A percentile compares a stretch with the other conserved stretches of the same genome.
Conservation (phyloP, 1,140 invertebrate species). For the Brachionus rotundiformis region DNA sequence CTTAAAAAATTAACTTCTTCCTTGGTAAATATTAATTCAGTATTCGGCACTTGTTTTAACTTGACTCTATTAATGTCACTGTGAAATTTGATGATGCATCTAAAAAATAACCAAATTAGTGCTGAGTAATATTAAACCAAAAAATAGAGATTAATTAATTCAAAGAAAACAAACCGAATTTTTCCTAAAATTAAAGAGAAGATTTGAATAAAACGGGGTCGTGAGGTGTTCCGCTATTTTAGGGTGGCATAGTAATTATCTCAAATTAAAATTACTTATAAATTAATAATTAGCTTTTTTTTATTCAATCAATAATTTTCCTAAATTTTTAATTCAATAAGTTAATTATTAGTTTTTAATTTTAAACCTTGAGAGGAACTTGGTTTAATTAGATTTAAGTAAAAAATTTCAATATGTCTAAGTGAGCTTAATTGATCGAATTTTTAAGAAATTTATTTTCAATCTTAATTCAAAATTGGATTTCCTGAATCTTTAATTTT, state of each 20-base stretch:
- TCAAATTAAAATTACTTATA: background rate
- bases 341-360: background rate
- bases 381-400: background rate
- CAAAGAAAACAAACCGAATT: background rate
- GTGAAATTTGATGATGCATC: background rate
- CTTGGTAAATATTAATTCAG: background rate
- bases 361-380: background rate
- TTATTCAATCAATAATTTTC: background rate
- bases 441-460: no score
- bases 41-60: slow-evolving; percentile 3
- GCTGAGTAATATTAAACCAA: background rate
- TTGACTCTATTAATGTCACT: background rate
- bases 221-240: background rate
- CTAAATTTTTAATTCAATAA: background rate
- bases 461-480: no score
- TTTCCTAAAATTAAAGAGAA: background rate
- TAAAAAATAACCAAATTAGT: background rate
- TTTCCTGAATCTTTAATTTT: background rate
- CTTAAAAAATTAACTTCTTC: background rate
- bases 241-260: background rate
- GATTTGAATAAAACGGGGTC: background rate
- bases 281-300: background rate
- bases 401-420: no score
- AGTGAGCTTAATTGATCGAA: background rate
- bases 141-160: background rate